These are phyloP conservation scores for Okapia johnstoni DNA, from an alignment of 2,113 vertebrate genomes.

Conservation along the genomic window DNA sequence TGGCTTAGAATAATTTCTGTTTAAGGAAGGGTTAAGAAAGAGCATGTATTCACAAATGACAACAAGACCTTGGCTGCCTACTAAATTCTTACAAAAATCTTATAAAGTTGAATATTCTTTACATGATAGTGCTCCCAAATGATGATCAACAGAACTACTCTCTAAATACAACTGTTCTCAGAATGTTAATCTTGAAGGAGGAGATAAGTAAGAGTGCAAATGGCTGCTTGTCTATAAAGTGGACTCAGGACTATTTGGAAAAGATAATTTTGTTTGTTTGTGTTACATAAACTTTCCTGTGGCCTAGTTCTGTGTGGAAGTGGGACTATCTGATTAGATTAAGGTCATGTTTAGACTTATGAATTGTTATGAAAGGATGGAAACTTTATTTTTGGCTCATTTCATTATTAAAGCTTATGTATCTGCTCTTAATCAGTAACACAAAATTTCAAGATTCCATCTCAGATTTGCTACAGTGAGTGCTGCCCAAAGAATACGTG, in stretches of 20 bases:
- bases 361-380: not conserved
- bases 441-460: not conserved
- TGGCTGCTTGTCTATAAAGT: not conserved
- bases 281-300: not conserved
- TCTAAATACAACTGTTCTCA: not conserved
- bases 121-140: not conserved
- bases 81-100: not conserved
- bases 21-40: not conserved
- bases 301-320: not conserved
- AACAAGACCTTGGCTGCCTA: not conserved
- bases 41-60: not conserved
- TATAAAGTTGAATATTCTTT: not conserved
- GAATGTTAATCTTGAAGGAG: not conserved
- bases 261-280: not conserved
- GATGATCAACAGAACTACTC: not conserved
- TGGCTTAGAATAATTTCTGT: not conserved
- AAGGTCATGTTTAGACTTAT: not conserved
- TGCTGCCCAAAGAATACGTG: not conserved
- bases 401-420: not conserved
- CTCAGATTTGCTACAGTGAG: not conserved
- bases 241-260: not conserved
- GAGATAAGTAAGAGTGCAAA: not conserved
- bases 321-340: not conserved
- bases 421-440: not conserved
- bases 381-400: not conserved